Evolutionary conservation across 2,888 invertebrate genomes (phyloP).

Genomic region (Euzophera pinguis): DNA sequence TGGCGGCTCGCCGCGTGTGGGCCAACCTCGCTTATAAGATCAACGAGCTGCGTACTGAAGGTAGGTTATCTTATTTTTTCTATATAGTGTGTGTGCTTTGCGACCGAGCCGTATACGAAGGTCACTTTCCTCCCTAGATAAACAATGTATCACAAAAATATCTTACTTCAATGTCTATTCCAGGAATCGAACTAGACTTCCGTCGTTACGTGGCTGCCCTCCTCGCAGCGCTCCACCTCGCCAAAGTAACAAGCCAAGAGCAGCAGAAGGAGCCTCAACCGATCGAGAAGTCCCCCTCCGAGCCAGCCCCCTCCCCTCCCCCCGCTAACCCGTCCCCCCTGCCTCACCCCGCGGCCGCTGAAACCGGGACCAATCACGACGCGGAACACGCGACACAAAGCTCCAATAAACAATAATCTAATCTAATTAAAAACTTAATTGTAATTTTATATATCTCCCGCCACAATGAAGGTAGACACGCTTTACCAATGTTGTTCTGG

Average conservation of each 20-base stretch:
- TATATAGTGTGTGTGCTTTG: too few species aligned
- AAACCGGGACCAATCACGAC: constrained; percentile 38
- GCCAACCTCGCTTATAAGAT: constrained; percentile 82
- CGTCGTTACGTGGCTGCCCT: constrained; percentile 66
- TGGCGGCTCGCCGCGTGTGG: constrained; percentile 85
- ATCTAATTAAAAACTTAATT: constrained; percentile 21
- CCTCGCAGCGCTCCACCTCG: constrained; percentile 66
- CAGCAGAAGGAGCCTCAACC: constrained; percentile 38
- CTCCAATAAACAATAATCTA: constrained; percentile 28
- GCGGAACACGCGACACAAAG: constrained; percentile 32
- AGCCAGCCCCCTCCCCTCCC: constrained; percentile 33
- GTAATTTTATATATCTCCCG: constrained; percentile 22
- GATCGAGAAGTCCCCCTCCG: constrained; percentile 26
- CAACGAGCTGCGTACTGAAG: constrained; percentile 62
- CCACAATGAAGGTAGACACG: constrained; percentile 53
- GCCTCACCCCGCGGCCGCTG: constrained; percentile 37
- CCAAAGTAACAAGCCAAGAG: constrained; percentile 60
- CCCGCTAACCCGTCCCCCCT: constrained; percentile 27
- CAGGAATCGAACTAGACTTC: constrained; percentile 62
- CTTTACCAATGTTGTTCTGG: constrained; percentile 57
- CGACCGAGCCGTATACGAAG: too few species aligned
- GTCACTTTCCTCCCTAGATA: too few species aligned
- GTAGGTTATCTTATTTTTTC: constrained; percentile 29
- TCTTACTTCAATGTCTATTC: neutral
- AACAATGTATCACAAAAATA: too few species aligned